Conservation (phyloP, 2,888 invertebrate genomes). For the Chaetogeoica ovagalla region DNA sequence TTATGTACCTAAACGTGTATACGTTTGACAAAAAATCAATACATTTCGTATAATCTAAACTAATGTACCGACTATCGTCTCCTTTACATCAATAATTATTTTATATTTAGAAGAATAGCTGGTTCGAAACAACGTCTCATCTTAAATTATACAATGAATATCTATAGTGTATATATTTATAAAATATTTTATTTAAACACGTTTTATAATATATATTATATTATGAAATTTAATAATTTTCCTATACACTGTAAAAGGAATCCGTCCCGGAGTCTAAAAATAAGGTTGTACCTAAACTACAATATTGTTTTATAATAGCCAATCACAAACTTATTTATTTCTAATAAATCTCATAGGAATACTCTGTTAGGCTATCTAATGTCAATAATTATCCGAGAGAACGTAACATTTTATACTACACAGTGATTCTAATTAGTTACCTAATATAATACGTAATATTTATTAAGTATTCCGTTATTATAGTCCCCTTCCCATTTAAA, state of each 20-base stretch:
- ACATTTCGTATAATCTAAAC: conserved; percentile 31
- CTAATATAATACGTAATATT: too few relatives aligned
- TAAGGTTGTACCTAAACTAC: background rate
- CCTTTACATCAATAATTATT: background rate
- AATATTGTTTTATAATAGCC: background rate
- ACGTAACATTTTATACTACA: background rate
- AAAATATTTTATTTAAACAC: conserved; percentile 1
- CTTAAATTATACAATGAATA: conserved; percentile 1
- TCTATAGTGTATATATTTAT: conserved; percentile 13
- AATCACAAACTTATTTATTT: conserved; percentile 21
- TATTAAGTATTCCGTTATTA: too few relatives aligned
- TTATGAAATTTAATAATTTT: background rate
- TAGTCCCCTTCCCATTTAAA: too few relatives aligned
- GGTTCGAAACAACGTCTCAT: conserved; percentile 1
- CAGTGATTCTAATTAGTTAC: conserved; percentile 7
- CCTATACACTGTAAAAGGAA: conserved; percentile 2
- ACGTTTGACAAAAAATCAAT: conserved; percentile 37
- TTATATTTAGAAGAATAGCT: conserved; percentile 13
- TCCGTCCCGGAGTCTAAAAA: background rate
- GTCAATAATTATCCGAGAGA: background rate
- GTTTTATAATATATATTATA: background rate
- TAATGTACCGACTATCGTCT: background rate
- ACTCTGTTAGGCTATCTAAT: conserved; percentile 4
- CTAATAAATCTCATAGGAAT: conserved; percentile 10
- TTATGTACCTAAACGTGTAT: conserved; percentile 1